Evolutionary conservation across 2,888 invertebrate genomes (phyloP), one percentile per base, ranked within the genome.

Genomic region (Sphaerophoria rueppellii): DNA sequence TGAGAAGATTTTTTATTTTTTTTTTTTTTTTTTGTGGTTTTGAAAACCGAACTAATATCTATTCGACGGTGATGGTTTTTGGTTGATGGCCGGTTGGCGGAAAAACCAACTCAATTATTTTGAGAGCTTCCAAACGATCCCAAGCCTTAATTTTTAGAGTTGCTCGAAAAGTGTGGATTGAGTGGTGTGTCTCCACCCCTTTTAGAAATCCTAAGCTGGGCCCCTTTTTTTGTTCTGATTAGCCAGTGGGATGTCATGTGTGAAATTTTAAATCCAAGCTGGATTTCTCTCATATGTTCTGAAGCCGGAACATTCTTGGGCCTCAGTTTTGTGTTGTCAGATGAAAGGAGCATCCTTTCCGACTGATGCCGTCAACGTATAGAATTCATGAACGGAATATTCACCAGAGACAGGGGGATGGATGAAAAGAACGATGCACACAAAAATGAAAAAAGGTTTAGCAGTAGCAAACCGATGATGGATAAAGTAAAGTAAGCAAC

Each of bases 211-310:
- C 46, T 34, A 16, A 35, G 24, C 24, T 11, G 34, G n/a, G 54
- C 7, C 7, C 7, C 1, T 7, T 43, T 9, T 43, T 43, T 43
- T 79, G 72, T 70, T 58, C 76, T 58, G 80, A 72, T 83, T 76
- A 79, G 79, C 72, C 72, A 80, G 61, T 63, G 77, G 76, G 73
- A 73, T 85, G 80, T 77, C 80, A 77, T 81, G 85, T 85, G 80
- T 77, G 58, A 81, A 85, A 81, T 77, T 63, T 73, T 58, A 76
- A 81, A 76, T 69, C 72, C 72, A 73, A 76, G 60, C 61, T 63
- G 74, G 40, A 48, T 34, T 72, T 54, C 57, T 24, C 46, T 34
- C 9, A n/a, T 37, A 1, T 52, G 6, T 50, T 55, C 9, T 5
- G 12, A n/a, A 14, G 12, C 40, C 16, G 35, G 32, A 48, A 60